Base-by-base conservation (phyloP, 2,113 vertebrate genomes). In the Atlantisia rogersi region DNA sequence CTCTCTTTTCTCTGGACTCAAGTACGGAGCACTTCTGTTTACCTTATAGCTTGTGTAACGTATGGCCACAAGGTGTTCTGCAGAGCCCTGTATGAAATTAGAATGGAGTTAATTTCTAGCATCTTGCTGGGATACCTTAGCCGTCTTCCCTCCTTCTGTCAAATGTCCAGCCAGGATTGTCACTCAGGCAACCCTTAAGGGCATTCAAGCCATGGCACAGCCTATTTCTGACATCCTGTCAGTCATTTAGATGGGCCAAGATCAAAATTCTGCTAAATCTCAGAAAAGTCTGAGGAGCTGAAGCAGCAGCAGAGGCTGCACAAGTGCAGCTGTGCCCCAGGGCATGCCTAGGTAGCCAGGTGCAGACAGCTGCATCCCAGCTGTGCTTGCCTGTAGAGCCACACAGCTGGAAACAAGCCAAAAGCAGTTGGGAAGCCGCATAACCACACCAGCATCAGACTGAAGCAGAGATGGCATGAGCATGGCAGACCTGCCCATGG, bases 321-420 rank as follows among this genome's bases (percentile, higher is more conserved):
- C 4, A 1, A 69, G 82, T 25, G 82, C 95, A 93, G 85, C 78
- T 92, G 88, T 46, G 88, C 86, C 92, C 14, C 10, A 5, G 85
- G 79, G 46, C 90, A 59, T 16, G 68, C 25, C 88, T 35, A 77
- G 92, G 79, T 4, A 67, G 70, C 4, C 92, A 93, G 94, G 63
- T 94, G 95, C 85, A 80, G 79, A 35, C 94, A 97, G 94, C 95
- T 95, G 92, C 71, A 58, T 6, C 12, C 92, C 90, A 96, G 95
- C 90, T 96, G 95, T 95, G 92, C 67, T 4, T 3, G 37, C 2
- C 1, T 65, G 74, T n/a, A 82, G 50, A 86, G 82, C 79, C 44
- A 3, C 94, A 19, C 79, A 77, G 82, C 88, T 97, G 94, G 88
- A 93, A 12, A 5, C 2, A 39, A 24, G 94, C 88, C 94, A 95